phyloP scores from a whole-genome alignment of 2,888 invertebrate genomes.

The Galeopsomyia nigrocyanea region DNA sequence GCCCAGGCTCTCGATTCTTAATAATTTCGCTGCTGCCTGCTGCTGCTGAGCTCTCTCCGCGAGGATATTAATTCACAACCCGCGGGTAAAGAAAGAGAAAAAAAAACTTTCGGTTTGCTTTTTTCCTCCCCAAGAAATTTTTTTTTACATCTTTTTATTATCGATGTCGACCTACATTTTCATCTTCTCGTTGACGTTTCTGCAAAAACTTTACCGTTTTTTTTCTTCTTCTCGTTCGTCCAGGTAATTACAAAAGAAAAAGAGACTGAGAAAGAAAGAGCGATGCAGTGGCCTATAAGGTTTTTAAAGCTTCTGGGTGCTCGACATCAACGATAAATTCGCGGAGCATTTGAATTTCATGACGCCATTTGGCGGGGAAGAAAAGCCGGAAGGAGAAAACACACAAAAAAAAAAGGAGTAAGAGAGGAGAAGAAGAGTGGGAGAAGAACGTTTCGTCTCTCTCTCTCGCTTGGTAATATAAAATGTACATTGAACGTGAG shows the following conservation, averaged over 20 bases:
- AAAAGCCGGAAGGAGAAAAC: conserved; percentile 36
- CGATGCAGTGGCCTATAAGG: conserved; percentile 27
- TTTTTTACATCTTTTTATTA: neutral
- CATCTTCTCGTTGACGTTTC: neutral
- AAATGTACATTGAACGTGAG: conserved; percentile 51
- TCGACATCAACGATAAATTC: conserved; percentile 44
- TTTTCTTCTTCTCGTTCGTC: neutral
- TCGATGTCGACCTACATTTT: too few species aligned
- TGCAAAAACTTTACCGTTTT: neutral
- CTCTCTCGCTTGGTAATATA: conserved; percentile 33
- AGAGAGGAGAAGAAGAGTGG: neutral
- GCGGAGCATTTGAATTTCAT: conserved; percentile 48
- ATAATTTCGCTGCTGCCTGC: too few species aligned
- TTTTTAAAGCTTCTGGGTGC: conserved; percentile 35
- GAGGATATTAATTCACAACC: too few species aligned
- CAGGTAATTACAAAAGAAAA: conserved; percentile 38
- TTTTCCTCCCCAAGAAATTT: conserved; percentile 45
- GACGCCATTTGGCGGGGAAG: conserved; percentile 47
- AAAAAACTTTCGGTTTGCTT: too few species aligned
- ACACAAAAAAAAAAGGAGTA: conserved; percentile 20
- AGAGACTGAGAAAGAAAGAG: conserved; percentile 19
- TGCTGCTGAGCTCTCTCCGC: too few species aligned
- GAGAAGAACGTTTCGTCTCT: conserved; percentile 14
- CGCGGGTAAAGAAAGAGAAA: too few species aligned
- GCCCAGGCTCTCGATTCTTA: too few species aligned